These are phyloP conservation scores for Saturnia pavonia DNA, from an alignment of 2,888 invertebrate genomes.

Conservation along the genomic window DNA sequence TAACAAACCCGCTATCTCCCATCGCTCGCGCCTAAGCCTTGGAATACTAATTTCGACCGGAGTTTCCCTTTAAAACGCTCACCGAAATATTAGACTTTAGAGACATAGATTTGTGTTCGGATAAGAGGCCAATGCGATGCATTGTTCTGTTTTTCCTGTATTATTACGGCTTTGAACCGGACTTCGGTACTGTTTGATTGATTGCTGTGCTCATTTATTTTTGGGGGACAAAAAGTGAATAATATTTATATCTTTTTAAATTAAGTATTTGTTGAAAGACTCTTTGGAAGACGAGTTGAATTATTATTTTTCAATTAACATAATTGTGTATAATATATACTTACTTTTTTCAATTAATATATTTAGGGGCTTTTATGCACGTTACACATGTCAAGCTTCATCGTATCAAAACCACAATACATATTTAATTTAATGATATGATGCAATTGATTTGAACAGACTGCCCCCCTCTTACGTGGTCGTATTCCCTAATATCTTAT, in stretches of 20 bases:
- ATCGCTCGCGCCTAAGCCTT: conserved; percentile 41
- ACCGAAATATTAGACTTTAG: conserved; percentile 70
- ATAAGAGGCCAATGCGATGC: conserved; percentile 58
- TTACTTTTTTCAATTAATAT: background rate
- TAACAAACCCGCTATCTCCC: conserved; percentile 29
- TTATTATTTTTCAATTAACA: background rate
- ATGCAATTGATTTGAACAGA: too few relatives aligned
- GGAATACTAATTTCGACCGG: conserved; percentile 65
- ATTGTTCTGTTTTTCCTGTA: conserved; percentile 66
- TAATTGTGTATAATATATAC: background rate
- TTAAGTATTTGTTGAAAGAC: conserved; percentile 1
- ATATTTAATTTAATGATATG: too few relatives aligned
- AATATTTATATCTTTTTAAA: conserved; percentile 12
- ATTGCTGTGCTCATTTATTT: conserved; percentile 24
- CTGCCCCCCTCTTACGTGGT: too few relatives aligned
- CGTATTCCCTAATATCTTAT: too few relatives aligned
- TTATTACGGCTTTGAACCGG: conserved; percentile 41
- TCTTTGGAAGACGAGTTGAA: background rate
- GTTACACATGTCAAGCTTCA: too few relatives aligned
- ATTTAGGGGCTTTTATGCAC: background rate
- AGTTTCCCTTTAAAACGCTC: conserved; percentile 71
- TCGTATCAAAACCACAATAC: too few relatives aligned
- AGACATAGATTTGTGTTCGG: conserved; percentile 64
- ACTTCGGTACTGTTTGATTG: conserved; percentile 30
- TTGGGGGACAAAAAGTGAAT: conserved; percentile 18